Evolutionary conservation across 2,797 vertebrate species (phyloP).

Genomic region (Spea hammondii): DNA sequence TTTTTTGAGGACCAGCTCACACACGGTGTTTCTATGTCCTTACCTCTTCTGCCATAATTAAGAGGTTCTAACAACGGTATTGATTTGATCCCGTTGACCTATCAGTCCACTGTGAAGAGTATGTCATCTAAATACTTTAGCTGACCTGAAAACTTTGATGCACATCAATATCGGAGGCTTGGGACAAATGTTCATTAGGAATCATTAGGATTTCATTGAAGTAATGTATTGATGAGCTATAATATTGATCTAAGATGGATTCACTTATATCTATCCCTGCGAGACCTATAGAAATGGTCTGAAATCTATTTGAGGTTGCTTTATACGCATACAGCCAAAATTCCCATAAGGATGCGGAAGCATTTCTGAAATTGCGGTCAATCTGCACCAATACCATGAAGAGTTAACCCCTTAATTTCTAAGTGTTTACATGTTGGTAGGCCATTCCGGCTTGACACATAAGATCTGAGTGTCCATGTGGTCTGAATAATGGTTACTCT

Average conservation of each 20-base stretch:
- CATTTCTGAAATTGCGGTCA: conserved; percentile 16
- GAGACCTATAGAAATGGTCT: conserved; percentile 5
- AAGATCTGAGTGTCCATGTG: too few relatives aligned
- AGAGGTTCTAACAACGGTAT: conserved; percentile 33
- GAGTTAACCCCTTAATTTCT: conserved; percentile 4
- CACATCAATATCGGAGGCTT: conserved; percentile 32
- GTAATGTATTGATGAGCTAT: conserved; percentile 37
- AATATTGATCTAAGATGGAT: conserved; percentile 34
- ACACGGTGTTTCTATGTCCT: background rate
- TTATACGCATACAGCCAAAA: conserved; percentile 8
- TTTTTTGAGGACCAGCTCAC: background rate
- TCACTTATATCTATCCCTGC: background rate
- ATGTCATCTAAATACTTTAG: conserved; percentile 30
- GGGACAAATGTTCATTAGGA: conserved; percentile 35
- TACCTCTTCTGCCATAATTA: conserved; percentile 16
- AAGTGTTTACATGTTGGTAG: too few relatives aligned
- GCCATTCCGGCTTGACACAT: too few relatives aligned
- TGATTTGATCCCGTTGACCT: conserved; percentile 28
- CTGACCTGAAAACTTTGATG: conserved; percentile 20
- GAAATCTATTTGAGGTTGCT: conserved; percentile 28
- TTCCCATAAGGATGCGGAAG: background rate
- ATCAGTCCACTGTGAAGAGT: conserved; percentile 11
- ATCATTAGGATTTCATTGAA: conserved; percentile 43
- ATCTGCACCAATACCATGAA: conserved; percentile 12
- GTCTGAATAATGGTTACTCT: too few relatives aligned